Conservation (phyloP, 1,140 invertebrate species). For the Paraescarpia echinospica region DNA sequence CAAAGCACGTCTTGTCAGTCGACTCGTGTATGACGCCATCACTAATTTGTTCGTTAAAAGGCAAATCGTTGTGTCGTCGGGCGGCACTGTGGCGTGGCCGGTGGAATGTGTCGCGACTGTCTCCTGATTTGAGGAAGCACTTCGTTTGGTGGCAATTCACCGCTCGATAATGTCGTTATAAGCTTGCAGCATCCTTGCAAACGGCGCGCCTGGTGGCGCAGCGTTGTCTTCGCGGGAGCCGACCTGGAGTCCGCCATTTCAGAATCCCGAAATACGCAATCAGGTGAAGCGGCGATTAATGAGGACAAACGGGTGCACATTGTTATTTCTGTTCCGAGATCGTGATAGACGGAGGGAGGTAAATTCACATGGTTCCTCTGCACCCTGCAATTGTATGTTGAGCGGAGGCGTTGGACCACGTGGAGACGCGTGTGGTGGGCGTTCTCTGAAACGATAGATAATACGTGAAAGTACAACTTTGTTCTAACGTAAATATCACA, state of each 20-base stretch:
- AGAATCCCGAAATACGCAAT: not conserved
- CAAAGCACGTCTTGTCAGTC: too few species aligned
- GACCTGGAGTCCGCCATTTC: too few species aligned
- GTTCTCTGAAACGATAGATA: too few species aligned
- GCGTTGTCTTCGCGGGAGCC: not conserved
- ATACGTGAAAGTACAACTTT: too few species aligned
- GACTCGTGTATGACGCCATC: too few species aligned
- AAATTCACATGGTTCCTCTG: not conserved
- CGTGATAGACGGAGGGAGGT: not conserved
- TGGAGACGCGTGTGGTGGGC: too few species aligned
- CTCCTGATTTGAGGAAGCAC: not conserved
- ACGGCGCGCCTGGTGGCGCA: not conserved
- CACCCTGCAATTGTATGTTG: not conserved
- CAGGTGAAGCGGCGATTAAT: not conserved
- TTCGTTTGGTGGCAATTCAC: not conserved
- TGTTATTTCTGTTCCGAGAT: too few species aligned
- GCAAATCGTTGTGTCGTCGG: too few species aligned
- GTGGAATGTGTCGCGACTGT: not conserved
- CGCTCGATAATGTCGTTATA: not conserved
- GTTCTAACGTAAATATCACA: too few species aligned
- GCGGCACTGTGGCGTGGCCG: too few species aligned
- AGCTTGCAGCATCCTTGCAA: not conserved
- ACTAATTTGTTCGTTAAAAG: too few species aligned
- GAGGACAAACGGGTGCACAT: not conserved
- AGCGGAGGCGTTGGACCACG: not conserved